phyloP scores from a whole-genome alignment of 2,797 vertebrate genomes.

The Lepidocolaptes lacrymiger region DNA sequence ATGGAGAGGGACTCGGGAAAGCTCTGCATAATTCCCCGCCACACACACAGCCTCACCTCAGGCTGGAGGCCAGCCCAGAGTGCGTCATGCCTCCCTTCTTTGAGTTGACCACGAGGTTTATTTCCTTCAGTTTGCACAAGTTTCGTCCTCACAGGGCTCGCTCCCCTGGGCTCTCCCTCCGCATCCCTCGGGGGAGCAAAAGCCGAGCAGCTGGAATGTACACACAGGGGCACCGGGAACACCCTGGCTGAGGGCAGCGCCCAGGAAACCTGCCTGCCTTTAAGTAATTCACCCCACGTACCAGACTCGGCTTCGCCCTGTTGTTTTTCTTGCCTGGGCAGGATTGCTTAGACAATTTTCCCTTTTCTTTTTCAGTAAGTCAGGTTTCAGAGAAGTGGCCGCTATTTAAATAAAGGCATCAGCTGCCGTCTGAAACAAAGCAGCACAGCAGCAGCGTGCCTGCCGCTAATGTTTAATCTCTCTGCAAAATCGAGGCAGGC shows the following conservation, averaged over 20 bases:
- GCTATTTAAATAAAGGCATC: not conserved
- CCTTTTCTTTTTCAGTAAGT: not conserved
- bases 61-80: not conserved
- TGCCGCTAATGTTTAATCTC: not conserved
- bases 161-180: not conserved
- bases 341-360: not conserved
- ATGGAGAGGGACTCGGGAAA: not conserved
- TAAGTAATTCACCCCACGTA: not conserved
- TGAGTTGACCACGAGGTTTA: not conserved
- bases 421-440: not conserved
- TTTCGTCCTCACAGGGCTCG: not conserved
- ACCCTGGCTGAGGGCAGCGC: not conserved
- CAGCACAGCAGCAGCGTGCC: not conserved
- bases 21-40: not conserved
- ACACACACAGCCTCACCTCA: accelerated
- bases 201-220: not conserved
- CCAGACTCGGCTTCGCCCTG: not conserved
- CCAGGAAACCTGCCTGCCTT: not conserved
- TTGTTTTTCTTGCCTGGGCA: not conserved
- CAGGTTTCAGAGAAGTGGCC: not conserved
- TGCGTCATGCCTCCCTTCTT: not conserved
- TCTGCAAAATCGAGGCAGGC: not conserved
- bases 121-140: not conserved
- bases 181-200: not conserved
- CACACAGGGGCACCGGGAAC: not conserved